Conservation (phyloP, 35 echinoderm and acorn worm genomes). For the Heliocidaris tuberculata region DNA sequence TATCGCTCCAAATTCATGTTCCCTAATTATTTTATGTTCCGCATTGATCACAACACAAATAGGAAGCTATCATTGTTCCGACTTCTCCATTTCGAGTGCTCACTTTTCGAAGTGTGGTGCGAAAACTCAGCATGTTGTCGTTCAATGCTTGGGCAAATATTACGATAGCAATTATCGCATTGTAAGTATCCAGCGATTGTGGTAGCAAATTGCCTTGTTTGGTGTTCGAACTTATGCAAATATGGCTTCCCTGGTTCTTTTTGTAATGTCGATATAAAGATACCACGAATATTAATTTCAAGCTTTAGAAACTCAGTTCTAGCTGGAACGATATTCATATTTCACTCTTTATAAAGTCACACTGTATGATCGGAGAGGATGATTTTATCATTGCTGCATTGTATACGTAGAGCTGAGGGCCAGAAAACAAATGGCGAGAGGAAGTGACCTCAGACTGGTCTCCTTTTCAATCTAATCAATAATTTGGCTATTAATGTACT, state of each 20-base stretch:
- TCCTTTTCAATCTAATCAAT: no score
- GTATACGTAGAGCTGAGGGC: no score
- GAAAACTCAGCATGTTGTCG: conserved; percentile 36
- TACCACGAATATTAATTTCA: no score
- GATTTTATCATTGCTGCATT: no score
- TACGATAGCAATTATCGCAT: background rate
- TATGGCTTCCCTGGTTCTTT: background rate
- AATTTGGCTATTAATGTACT: no score
- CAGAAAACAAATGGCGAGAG: no score
- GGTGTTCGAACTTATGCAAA: background rate
- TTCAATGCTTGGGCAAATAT: background rate
- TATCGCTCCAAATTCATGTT: background rate
- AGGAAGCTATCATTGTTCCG: background rate
- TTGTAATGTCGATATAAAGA: background rate
- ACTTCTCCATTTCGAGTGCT: background rate
- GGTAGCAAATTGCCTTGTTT: background rate
- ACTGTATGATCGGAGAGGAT: no score
- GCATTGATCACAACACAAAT: background rate
- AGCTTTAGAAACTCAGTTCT: no score
- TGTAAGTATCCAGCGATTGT: background rate
- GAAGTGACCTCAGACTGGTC: no score
- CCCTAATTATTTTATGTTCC: conserved; percentile 2
- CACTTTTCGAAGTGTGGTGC: conserved; percentile 41
- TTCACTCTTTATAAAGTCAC: background rate
- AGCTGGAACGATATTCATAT: background rate